A percentile compares a stretch with the other conserved stretches of the same genome.
Evolutionary conservation across 2,113 vertebrate species (phyloP).

Genomic region (Nycticorax nycticorax): DNA sequence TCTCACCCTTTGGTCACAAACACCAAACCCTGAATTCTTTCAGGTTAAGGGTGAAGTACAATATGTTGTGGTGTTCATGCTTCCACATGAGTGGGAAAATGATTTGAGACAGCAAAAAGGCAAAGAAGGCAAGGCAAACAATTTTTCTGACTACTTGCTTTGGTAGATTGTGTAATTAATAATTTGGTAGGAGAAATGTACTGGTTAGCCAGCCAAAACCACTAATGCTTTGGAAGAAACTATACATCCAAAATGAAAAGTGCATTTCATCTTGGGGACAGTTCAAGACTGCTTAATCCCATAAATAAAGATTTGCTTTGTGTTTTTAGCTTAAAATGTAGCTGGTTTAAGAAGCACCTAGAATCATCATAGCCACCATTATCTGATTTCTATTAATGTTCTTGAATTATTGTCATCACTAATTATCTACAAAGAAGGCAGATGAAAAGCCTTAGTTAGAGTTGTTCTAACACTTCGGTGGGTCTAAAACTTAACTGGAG

Average conservation of each 20-base stretch:
- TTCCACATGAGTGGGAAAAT: not conserved
- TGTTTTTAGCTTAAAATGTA: not conserved
- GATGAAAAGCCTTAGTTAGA: not conserved
- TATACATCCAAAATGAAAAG: conserved; percentile 15
- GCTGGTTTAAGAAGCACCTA: not conserved
- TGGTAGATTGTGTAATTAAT: conserved; percentile 7
- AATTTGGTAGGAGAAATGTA: not conserved
- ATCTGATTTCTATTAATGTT: not conserved
- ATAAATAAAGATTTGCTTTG: not conserved
- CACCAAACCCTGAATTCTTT: not conserved
- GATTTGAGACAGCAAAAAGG: not conserved
- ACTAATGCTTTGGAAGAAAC: conserved; percentile 8
- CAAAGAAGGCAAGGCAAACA: not conserved
- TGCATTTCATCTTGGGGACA: not conserved
- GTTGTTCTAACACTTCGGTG: not conserved
- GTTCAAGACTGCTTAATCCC: not conserved
- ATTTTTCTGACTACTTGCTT: not conserved
- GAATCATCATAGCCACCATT: not conserved
- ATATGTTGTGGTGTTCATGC: not conserved
- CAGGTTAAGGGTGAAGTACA: not conserved
- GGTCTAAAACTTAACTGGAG: not conserved
- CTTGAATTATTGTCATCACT: not conserved
- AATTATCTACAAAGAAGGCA: not conserved
- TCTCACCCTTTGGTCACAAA: accelerated
- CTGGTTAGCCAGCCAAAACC: conserved; percentile 7